Base-by-base conservation (phyloP, 64 coral and sea anemone genomes). In the Dendronephthya gigantea region DNA sequence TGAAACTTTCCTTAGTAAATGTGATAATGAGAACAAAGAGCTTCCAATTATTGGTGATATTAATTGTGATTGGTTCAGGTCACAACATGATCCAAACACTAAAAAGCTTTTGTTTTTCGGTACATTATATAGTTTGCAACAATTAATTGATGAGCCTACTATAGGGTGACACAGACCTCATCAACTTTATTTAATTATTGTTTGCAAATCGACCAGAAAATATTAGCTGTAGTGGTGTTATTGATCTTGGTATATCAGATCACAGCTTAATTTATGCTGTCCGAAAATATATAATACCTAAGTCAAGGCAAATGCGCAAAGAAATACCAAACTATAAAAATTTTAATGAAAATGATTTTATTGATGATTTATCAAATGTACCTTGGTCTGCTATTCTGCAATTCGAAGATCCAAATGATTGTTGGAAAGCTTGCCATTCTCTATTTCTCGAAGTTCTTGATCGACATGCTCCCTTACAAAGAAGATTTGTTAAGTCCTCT, bases 1-100 rank as follows among this genome's bases (percentile, higher is more conserved):
- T 11, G 41, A 45, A 45, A 45, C 11, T 6, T 76, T 76, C 17
- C 69, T 27, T 37, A 76, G 69, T 34, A 76, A 76, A 37, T 76
- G 69, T 76, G 69, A 76, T 76, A 30, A 7, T 76, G 69, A 76
- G 35, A 76, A 34, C 31, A 76, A 76, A 25, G 69, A 75, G n/a
- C 22, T 66, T 5, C 3, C 22, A 8, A 6, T 66, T 5, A 66
- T 66, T 7, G 58, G 58, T 66, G 4, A 75, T 30, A 27, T 75
- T 4, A 75, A 75, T 30, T 75, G 23, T 75, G 34, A 75, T 30
- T 4, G 6, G 30, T 2, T 75, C 6, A 75, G 34, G 69, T 37
- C 35, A 30, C 69, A 1, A 75, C 29, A 75, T 4, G 69, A 75
- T 13, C 4, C n/a, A 1, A 3, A 25, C 25, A 75, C 69, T 16